Evolutionary conservation across 2,797 vertebrate species (phyloP).

Genomic region (Syngnathus acus): DNA sequence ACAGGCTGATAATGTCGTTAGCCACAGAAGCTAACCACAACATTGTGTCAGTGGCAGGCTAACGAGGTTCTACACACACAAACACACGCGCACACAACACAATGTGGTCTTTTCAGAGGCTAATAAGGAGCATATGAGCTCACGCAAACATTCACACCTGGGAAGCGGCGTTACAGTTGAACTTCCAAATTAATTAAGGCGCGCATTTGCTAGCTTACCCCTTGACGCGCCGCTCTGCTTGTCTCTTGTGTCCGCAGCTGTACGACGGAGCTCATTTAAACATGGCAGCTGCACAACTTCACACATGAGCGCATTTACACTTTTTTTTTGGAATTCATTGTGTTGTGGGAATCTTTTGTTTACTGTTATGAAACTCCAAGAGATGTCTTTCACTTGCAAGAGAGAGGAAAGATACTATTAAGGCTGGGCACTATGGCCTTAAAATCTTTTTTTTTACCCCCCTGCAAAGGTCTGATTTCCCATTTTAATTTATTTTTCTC

Average conservation of each 20-base stretch:
- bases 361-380: background rate
- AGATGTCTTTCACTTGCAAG: background rate
- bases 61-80: constrained; percentile 17
- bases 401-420: background rate
- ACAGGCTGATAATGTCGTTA: constrained; percentile 53
- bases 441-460: background rate
- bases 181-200: constrained; percentile 3
- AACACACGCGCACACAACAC: constrained; percentile 22
- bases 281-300: constrained; percentile 1
- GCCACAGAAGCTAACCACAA: constrained; percentile 53
- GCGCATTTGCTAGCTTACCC: background rate
- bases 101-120: background rate
- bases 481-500: background rate
- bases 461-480: background rate
- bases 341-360: background rate
- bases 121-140: constrained; percentile 1
- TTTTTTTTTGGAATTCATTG: background rate
- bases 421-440: background rate
- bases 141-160: constrained; percentile 4
- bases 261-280: background rate
- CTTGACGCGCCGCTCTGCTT: background rate
- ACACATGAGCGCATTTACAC: background rate
- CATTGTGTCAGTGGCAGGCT: constrained; percentile 18
- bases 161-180: background rate
- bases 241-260: background rate